These are phyloP conservation scores for Lanistes nyassanus DNA, from an alignment of 1,140 invertebrate genomes.

Conservation along the genomic window DNA sequence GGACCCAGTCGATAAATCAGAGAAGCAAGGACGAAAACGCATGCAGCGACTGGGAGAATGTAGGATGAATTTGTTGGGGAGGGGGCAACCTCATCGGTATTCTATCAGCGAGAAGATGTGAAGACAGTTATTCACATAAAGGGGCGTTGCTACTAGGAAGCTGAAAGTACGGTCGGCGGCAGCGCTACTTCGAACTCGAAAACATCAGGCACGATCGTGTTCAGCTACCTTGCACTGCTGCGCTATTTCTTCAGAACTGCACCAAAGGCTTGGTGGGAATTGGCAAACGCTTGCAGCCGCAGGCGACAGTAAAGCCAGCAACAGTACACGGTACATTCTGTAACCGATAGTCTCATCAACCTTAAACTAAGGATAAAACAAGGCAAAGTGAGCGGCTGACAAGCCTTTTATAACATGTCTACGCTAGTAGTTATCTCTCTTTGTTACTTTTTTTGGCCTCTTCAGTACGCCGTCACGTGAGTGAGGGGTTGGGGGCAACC, in stretches of 20 bases:
- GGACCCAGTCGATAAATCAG: no score
- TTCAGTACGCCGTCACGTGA: no score
- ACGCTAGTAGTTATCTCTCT: no score
- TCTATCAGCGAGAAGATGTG: no score
- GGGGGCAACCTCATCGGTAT: no score
- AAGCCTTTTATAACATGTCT: no score
- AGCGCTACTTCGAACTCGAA: background rate
- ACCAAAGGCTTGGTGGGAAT: slow-evolving; percentile 53
- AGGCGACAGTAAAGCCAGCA: background rate
- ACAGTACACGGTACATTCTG: slow-evolving; percentile 3
- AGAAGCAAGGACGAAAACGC: no score
- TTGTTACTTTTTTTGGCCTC: no score
- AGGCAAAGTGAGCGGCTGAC: no score
- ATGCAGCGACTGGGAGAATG: background rate
- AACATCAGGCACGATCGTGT: background rate
- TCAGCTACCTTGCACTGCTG: slow-evolving; percentile 45
- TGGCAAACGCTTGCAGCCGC: slow-evolving; percentile 31
- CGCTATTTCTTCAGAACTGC: slow-evolving; percentile 48
- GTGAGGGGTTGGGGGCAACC: no score
- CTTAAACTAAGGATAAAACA: no score
- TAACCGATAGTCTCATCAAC: no score
- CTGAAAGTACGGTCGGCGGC: background rate
- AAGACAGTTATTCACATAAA: background rate
- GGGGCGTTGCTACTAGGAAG: background rate
- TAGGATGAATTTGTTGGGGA: background rate